Percentiles rank a stretch among this genome's conserved stretches.
Conservation (phyloP, 2,888 invertebrate genomes). For the Brachyptera putata region DNA sequence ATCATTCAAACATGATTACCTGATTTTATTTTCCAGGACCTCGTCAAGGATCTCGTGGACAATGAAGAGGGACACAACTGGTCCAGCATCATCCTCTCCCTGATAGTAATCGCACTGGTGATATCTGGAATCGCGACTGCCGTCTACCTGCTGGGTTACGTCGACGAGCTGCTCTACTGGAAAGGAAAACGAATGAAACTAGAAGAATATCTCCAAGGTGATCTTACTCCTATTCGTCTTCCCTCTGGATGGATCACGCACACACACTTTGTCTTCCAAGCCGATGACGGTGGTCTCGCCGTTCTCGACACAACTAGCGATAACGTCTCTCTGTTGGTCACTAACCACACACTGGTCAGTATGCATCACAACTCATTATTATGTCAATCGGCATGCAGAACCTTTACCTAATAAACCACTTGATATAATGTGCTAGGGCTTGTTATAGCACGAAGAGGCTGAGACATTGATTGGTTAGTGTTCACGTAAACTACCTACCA, state of each 20-base stretch:
- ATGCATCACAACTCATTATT: neutral
- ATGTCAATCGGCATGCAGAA: no score
- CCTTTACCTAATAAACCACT: no score
- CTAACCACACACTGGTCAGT: slow-evolving; percentile 81
- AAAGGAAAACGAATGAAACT: slow-evolving; percentile 80
- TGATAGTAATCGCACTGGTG: slow-evolving; percentile 81
- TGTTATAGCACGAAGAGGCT: no score
- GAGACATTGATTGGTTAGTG: no score
- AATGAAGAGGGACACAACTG: slow-evolving; percentile 81
- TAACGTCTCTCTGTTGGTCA: slow-evolving; percentile 72
- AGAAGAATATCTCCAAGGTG: slow-evolving; percentile 73
- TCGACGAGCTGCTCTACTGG: slow-evolving; percentile 86
- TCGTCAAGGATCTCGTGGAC: slow-evolving; percentile 61
- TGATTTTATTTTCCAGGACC: slow-evolving; percentile 65
- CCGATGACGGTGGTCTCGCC: slow-evolving; percentile 78
- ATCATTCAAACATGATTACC: no score
- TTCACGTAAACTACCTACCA: no score
- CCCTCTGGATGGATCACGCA: slow-evolving; percentile 79
- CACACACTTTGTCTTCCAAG: slow-evolving; percentile 79
- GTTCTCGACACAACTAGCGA: slow-evolving; percentile 76
- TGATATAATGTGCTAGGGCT: no score
- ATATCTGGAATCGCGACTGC: slow-evolving; percentile 85
- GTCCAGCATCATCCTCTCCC: slow-evolving; percentile 81
- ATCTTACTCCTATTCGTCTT: slow-evolving; percentile 65
- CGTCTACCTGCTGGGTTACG: slow-evolving; percentile 84